Evolutionary conservation across 2,888 invertebrate genomes (phyloP), one percentile per base, ranked within the genome.

Genomic region (Ornithoptera priamus): DNA sequence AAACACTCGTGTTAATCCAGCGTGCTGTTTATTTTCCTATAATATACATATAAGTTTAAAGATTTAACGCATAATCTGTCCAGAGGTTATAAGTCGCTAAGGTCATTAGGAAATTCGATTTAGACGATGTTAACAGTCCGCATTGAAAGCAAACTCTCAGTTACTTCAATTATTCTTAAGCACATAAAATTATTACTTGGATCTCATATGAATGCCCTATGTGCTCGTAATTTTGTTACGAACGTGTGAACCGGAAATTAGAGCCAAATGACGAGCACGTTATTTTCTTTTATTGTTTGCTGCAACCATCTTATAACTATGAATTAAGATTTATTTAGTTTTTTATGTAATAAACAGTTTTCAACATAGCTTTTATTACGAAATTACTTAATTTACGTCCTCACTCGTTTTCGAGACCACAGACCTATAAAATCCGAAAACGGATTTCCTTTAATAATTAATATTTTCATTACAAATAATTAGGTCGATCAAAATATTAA

Each of bases 151-250:
- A 70, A 71, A 71, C 72, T 15, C 39, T 57, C 66, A 73, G 71
- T 68, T 72, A 73, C 74, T 72, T 71, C 72, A 77, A 78, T 72
- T 69, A 73, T 76, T 73, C 68, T 71, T 70, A 67, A 68, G 65
- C 65, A 58, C 58, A 65, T 58, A 72, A 74, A 74, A 72, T 72
- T 70, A 74, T 75, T 77, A 74, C 65, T 50, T 68, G 72, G 76
- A 84, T 81, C 81, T 74, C 83, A 83, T 75, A 75, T 80, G 83
- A 77, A 73, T 73, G 77, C 79, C 73, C 75, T 77, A 78, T 79
- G 76, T 77, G 75, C 78, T 79, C 77, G 76, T 53, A 63, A 53
- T 68, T 68, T 67, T 72, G 67, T 71, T 70, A 69, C 73, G 68
- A 66, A 76, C 77, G 79, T 81, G 80, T 82, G 79, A 78, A 78